Evolutionary conservation across 2,113 vertebrate genomes (phyloP).

Genomic region (Leptocoma aspasia): DNA sequence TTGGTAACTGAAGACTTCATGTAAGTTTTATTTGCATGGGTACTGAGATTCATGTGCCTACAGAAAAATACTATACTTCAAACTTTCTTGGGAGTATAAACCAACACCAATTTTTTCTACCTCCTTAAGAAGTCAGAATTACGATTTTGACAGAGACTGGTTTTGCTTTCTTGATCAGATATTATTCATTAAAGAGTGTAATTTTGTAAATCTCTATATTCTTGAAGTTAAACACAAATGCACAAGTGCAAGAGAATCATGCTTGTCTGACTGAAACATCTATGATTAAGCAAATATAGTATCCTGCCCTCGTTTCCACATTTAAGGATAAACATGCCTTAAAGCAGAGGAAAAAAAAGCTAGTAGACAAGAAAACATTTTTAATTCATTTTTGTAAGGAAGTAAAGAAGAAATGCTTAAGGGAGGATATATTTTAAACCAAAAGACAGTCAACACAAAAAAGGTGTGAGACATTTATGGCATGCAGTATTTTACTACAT

Average conservation of each 20-base stretch:
- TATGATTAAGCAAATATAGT: background rate
- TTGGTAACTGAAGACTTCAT: background rate
- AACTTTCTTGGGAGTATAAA: background rate
- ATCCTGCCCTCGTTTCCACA: background rate
- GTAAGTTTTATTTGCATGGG: background rate
- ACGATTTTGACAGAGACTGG: background rate
- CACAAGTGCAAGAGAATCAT: background rate
- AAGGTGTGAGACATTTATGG: background rate
- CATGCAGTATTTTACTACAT: background rate
- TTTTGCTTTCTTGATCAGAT: background rate
- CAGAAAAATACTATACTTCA: background rate
- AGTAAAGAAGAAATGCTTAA: background rate
- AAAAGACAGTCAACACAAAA: background rate
- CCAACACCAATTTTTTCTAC: background rate
- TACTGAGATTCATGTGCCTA: background rate
- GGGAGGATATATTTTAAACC: background rate
- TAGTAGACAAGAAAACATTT: background rate
- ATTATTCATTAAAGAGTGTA: background rate
- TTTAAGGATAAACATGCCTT: background rate
- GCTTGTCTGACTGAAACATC: background rate
- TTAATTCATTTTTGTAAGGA: background rate
- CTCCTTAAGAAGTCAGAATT: background rate
- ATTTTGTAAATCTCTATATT: background rate
- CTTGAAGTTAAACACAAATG: background rate
- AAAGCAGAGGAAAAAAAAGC: background rate